Base-by-base conservation (phyloP, 2,797 vertebrate genomes). In the Hylomyscus alleni region DNA sequence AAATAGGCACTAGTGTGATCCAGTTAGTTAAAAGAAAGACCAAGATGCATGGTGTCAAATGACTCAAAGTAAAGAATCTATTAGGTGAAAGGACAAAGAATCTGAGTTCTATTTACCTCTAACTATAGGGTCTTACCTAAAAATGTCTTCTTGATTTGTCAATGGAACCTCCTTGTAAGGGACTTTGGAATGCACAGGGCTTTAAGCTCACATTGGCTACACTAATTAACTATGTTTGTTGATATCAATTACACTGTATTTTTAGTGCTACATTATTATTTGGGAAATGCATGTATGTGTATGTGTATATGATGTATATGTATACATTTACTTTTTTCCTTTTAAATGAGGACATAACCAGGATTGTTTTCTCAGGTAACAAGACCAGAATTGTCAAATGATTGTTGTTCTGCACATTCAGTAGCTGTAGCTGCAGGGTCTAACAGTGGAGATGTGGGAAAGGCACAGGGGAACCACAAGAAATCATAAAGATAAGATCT, bases 21-120 rank as follows among this genome's bases (percentile, higher is more conserved):
- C 31, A 62, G 77, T 90, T 94, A 88, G 67, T 82, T 60, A 72
- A 76, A 83, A 80, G 31, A 89, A 22, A 92, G 54, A 87, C 44
- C 12, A 86, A 12, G 40, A 95, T 69, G 62, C 11, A 34, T 0
- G 0, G 47, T 50, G 8, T 37, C 29, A 76, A 65, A 11, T 17
- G 62, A 69, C 50, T 81, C 15, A 47, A 72, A 31, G 29, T 77
- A 22, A 56, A 22, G 60, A 84, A 67, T 62, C 12, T 72, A 1
- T 69, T 34, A 65, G 44, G 26, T 11, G 0, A 5, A 40, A 15
- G 5, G 26, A 54, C 3, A 75, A 75, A 91, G 65, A 40, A 47
- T 94, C 6, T 34, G 31, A 56, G 44, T 82, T 50, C n/a, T 29
- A 0, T 88, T 60, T 77, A 34, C 69, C 20, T 77, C 31, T 67